Conservation (phyloP, 2,888 invertebrate species). For the Panorpa germanica region DNA sequence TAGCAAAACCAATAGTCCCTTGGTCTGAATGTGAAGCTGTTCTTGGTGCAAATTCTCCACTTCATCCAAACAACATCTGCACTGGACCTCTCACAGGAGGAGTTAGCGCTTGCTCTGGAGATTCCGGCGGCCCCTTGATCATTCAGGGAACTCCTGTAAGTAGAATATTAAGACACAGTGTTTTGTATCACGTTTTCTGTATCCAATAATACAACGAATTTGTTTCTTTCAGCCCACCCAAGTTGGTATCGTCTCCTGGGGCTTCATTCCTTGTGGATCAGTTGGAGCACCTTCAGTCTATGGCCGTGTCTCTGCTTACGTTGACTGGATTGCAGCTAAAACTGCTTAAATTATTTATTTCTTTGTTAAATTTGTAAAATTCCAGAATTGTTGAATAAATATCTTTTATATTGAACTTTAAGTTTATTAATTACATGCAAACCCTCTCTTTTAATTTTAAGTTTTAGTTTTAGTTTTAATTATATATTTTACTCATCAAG, state of each 20-base stretch:
- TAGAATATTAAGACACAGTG: not conserved
- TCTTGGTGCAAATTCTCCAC: constrained; percentile 15
- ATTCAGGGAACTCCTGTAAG: not conserved
- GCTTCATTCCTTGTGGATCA: constrained; percentile 24
- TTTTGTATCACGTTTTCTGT: constrained; percentile 16
- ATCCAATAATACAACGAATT: constrained; percentile 17
- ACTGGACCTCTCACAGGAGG: constrained; percentile 23
- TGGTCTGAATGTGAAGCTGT: constrained; percentile 15
- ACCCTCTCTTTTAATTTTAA: too few species aligned
- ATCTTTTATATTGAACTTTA: too few species aligned
- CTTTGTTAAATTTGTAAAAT: too few species aligned
- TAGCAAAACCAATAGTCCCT: constrained; percentile 17
- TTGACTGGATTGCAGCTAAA: constrained; percentile 17
- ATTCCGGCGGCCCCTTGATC: constrained; percentile 12
- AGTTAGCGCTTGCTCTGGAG: constrained; percentile 25
- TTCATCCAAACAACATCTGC: constrained; percentile 23
- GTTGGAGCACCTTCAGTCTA: constrained; percentile 24
- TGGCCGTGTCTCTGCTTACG: constrained; percentile 18
- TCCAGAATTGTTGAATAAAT: too few species aligned
- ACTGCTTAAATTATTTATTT: too few species aligned
- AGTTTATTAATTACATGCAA: too few species aligned
- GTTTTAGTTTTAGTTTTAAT: too few species aligned
- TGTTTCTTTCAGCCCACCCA: constrained; percentile 13
- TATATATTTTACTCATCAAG: too few species aligned
- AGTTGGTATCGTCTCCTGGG: constrained; percentile 31